Percentiles rank a stretch among this genome's conserved stretches.
These are phyloP conservation scores for Laticauda colubrina DNA, from an alignment of 2,113 vertebrate species.

Conservation along the genomic window DNA sequence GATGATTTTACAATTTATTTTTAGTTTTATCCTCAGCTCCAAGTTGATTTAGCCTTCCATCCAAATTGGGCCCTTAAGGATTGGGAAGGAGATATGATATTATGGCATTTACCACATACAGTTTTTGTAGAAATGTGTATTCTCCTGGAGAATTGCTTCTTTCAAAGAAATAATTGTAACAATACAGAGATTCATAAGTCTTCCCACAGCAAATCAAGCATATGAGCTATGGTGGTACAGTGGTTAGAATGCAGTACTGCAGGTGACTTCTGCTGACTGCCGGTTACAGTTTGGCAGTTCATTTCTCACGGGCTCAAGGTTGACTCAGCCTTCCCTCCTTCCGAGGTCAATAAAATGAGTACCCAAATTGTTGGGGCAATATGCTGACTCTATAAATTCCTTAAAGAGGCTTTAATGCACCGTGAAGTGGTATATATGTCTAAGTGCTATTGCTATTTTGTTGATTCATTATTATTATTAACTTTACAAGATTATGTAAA, in stretches of 20 bases:
- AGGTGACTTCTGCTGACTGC: too few species aligned
- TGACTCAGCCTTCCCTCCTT: too few species aligned
- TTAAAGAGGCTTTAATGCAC: too few species aligned
- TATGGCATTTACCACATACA: background rate
- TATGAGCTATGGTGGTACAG: background rate
- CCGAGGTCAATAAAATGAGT: too few species aligned
- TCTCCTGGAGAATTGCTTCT: background rate
- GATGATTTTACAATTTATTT: background rate
- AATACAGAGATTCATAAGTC: background rate
- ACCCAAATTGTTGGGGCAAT: too few species aligned
- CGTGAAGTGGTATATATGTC: too few species aligned
- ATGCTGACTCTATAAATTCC: too few species aligned
- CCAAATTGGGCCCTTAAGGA: background rate
- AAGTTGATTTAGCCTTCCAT: too few species aligned
- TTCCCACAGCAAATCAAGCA: background rate
- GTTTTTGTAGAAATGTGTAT: background rate
- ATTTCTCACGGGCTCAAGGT: too few species aligned
- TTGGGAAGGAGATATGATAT: background rate
- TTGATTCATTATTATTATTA: background rate
- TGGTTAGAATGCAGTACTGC: too few species aligned
- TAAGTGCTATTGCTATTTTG: background rate
- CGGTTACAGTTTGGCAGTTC: too few species aligned
- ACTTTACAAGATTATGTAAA: background rate
- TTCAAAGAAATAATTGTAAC: background rate
- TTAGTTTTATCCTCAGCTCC: background rate